Conservation (phyloP, 2,113 vertebrate species). For the Tetrao urogallus region DNA sequence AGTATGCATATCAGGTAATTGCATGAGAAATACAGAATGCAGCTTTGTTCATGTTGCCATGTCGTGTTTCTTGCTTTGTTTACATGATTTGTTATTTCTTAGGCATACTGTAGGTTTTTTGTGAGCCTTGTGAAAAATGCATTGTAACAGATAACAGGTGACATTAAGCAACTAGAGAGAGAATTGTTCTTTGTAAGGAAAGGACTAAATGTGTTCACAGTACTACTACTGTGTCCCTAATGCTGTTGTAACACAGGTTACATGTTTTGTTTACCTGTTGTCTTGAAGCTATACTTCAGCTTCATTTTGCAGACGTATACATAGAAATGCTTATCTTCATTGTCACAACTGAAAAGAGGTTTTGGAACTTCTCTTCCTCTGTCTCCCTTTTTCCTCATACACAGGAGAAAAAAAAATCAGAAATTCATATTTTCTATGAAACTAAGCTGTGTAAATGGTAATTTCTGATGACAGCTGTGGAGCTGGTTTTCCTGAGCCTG, state of each 20-base stretch:
- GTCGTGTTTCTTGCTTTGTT: neutral
- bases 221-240: neutral
- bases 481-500: conserved; percentile 24
- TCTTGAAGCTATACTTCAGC: neutral
- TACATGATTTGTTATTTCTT: conserved; percentile 18
- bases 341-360: neutral
- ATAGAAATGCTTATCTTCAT: neutral
- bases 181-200: neutral
- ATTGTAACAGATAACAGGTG: conserved; percentile 8
- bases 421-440: neutral
- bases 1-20: neutral
- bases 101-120: neutral
- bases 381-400: neutral
- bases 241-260: neutral
- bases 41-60: neutral
- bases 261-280: neutral
- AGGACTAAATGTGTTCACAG: neutral
- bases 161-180: neutral
- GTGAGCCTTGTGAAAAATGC: neutral
- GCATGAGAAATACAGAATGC: neutral
- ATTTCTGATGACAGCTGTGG: conserved; percentile 43
- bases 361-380: neutral
- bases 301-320: neutral
- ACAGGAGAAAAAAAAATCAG: neutral
- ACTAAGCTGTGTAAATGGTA: conserved; percentile 11